Conservation (phyloP, 2,113 vertebrate genomes). For the Pterocles burchelli region DNA sequence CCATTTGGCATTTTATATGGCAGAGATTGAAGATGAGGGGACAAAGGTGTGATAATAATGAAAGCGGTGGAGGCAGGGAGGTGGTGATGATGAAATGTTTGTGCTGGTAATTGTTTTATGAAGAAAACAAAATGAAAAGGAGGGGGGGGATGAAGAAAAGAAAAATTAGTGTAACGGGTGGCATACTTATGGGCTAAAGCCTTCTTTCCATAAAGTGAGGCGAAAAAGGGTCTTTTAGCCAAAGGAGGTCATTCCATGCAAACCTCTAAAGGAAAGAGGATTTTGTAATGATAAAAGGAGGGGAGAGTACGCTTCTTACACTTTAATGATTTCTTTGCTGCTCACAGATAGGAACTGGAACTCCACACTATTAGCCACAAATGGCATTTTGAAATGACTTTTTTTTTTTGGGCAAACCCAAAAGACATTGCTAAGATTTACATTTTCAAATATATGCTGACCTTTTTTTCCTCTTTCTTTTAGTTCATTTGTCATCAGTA, state of each 20-base stretch:
- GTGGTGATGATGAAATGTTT: background rate
- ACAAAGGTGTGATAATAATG: background rate
- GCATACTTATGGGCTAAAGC: conserved; percentile 8
- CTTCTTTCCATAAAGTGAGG: background rate
- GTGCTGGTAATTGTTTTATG: background rate
- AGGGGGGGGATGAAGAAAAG: background rate
- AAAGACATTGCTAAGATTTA: conserved; percentile 99
- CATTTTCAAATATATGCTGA: conserved; percentile 99
- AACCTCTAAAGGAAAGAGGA: conserved; percentile 59
- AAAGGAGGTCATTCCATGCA: conserved; percentile 38
- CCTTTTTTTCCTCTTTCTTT: conserved; percentile 95
- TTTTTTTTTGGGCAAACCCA: conserved; percentile 86
- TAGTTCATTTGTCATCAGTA: conserved; percentile 96
- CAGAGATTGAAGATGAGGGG: background rate
- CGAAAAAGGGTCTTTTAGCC: background rate
- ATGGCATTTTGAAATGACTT: conserved; percentile 97
- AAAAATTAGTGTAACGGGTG: background rate
- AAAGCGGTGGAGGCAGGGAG: background rate
- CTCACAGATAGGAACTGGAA: conserved; percentile 78
- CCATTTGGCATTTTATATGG: background rate
- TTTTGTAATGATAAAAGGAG: conserved; percentile 77
- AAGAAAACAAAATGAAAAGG: background rate
- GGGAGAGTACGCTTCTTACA: conserved; percentile 68
- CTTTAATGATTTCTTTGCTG: conserved; percentile 81
- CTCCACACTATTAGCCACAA: conserved; percentile 87